Base-by-base conservation (phyloP, 2,113 vertebrate species). In the Eurystomus gularis region DNA sequence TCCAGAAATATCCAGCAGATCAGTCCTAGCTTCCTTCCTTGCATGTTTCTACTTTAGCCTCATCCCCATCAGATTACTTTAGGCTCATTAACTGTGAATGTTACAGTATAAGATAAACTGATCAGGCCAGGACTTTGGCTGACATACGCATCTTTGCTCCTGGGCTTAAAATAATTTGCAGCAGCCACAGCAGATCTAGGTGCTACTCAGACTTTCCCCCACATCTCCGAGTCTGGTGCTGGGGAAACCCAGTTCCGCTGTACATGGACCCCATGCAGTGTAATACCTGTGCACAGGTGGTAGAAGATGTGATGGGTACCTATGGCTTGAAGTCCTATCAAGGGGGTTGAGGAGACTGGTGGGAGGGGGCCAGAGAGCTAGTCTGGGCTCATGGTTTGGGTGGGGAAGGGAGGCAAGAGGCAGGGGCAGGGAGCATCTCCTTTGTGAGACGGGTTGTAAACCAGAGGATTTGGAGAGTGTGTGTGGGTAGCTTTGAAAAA, bases 221-320 rank as follows among this genome's bases (percentile, higher is more conserved):
- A 8, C 1, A 40, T 17, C 20, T 79, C 37, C 48, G 35, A 15
- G 13, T 76, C 84, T 70, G 16, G 68, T 1, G 2, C 49, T 54
- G 55, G 28, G n/a, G 23, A 51, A 8, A 14, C 18, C 18, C 48
- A 26, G 6, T 29, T 31, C 42, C 1, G 2, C 58, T 3, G 0
- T 78, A n/a, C 0, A 0, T 48, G 73, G 39, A 37, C 9, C 25
- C 12, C 0, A 1, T 48, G 44, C 17, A n/a, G 19, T 42, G 29
- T 15, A 16, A 58, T 35, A 46, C 17, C 46, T 66, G 31, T 55
- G 28, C 23, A 10, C 13, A 9, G 28, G 39, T 31, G 26, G 39
- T n/a, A 29, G 37, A 48, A 62, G 44, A 37, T 0, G 1, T 86
- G 35, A 48, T 37, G 26, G 11, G 26, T 46, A 23, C 26, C n/a